Conservation (phyloP, 2,888 invertebrate species). For the Acleris cristana region DNA sequence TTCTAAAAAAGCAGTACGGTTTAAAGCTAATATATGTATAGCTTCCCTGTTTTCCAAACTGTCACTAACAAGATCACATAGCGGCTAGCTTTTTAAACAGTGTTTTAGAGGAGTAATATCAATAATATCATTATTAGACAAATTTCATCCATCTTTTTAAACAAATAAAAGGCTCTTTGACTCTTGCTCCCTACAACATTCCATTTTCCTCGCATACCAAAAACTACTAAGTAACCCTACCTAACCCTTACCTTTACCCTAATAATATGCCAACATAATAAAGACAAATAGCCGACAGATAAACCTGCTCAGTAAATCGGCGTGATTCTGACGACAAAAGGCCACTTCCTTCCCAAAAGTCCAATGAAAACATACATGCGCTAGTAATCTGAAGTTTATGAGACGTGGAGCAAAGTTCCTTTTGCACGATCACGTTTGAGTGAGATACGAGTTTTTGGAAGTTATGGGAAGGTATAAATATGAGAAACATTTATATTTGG, state of each 20-base stretch:
- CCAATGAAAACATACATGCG: not conserved
- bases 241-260: constrained; percentile 16
- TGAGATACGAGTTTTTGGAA: not conserved
- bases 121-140: too few relatives aligned
- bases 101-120: too few relatives aligned
- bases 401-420: not conserved
- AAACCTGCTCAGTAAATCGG: constrained; percentile 29
- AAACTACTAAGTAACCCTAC: not conserved
- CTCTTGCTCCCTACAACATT: not conserved
- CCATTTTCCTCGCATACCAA: not conserved
- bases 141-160: too few relatives aligned
- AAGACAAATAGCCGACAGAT: constrained; percentile 28
- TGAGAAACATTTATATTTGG: constrained; percentile 29
- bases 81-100: too few relatives aligned
- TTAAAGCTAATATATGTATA: too few relatives aligned
- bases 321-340: constrained; percentile 24
- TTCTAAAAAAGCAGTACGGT: too few relatives aligned
- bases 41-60: too few relatives aligned
- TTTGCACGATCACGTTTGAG: not conserved
- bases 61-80: too few relatives aligned
- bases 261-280: constrained; percentile 32
- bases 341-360: not conserved
- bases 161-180: not conserved
- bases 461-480: not conserved
- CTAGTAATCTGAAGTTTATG: not conserved